Conservation (phyloP, 2,797 vertebrate genomes). For the Anolis apletophallus region DNA sequence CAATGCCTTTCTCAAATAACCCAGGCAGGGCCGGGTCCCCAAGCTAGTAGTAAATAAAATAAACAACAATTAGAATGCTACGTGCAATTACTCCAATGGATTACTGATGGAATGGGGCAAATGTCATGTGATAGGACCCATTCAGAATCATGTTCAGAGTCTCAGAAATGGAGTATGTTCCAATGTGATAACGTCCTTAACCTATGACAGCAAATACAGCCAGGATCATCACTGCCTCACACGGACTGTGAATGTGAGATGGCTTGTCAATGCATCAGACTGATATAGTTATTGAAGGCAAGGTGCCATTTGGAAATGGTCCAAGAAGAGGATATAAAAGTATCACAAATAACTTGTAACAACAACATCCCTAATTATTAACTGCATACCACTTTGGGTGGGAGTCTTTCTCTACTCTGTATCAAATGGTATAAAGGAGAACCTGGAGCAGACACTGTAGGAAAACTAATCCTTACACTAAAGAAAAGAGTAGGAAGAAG, state of each 20-base stretch:
- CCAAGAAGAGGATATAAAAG: background rate
- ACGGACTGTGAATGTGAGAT: background rate
- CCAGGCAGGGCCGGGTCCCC: too few relatives aligned
- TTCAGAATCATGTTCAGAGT: too few relatives aligned
- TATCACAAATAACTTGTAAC: constrained; percentile 11
- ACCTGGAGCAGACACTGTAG: constrained; percentile 9
- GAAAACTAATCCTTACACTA: constrained; percentile 49
- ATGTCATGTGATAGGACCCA: too few relatives aligned
- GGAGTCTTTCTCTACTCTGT: background rate
- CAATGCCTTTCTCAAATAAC: too few relatives aligned
- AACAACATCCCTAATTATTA: background rate
- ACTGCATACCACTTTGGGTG: background rate
- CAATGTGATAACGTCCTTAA: too few relatives aligned
- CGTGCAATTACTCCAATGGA: too few relatives aligned
- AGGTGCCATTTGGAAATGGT: background rate
- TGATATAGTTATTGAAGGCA: background rate
- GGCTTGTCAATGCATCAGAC: background rate
- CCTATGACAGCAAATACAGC: too few relatives aligned
- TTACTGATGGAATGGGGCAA: too few relatives aligned
- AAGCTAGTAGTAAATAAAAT: too few relatives aligned
- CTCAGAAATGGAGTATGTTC: too few relatives aligned
- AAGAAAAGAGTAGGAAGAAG: constrained; percentile 43
- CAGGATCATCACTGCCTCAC: background rate
- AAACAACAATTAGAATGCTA: too few relatives aligned
- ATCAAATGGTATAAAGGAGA: constrained; percentile 36